phyloP scores from a whole-genome alignment of 2,888 invertebrate genomes.

The Eretmocerus hayati region DNA sequence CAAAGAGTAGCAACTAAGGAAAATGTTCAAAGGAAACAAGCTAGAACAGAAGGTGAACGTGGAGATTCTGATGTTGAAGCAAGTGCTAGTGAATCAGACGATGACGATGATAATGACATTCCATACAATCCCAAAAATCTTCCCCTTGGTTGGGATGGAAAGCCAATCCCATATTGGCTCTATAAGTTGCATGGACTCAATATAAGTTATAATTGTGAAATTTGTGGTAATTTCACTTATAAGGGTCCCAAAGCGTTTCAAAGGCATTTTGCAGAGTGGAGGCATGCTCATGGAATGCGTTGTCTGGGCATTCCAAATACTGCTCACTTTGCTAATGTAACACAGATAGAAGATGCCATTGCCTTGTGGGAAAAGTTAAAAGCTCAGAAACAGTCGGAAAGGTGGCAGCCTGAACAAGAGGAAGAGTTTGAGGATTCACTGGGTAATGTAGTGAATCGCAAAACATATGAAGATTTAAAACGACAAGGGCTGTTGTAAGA shows the following conservation, averaged over 20 bases:
- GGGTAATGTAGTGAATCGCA: constrained; percentile 97
- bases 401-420: constrained; percentile 94
- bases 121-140: constrained; percentile 99
- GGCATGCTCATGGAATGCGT: constrained; percentile 90
- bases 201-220: constrained; percentile 98
- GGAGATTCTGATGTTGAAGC: constrained; percentile 89
- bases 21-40: constrained; percentile 97
- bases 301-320: constrained; percentile 99
- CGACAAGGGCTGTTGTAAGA: constrained; percentile 88
- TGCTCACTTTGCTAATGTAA: constrained; percentile 99
- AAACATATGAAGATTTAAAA: constrained; percentile 97
- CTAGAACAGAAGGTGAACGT: constrained; percentile 86
- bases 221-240: constrained; percentile 97
- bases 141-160: constrained; percentile 98
- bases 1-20: constrained; percentile 90
- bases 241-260: constrained; percentile 99
- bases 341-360: constrained; percentile 95
- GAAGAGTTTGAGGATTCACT: constrained; percentile 98
- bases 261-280: constrained; percentile 93
- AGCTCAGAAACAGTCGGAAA: constrained; percentile 86
- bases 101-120: constrained; percentile 87
- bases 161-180: constrained; percentile 92
- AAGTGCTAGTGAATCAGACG: constrained; percentile 71
- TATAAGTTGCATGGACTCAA: constrained; percentile 98
- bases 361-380: constrained; percentile 98